Conservation (phyloP, 2,888 invertebrate species). For the Notocelia uddmanniana region DNA sequence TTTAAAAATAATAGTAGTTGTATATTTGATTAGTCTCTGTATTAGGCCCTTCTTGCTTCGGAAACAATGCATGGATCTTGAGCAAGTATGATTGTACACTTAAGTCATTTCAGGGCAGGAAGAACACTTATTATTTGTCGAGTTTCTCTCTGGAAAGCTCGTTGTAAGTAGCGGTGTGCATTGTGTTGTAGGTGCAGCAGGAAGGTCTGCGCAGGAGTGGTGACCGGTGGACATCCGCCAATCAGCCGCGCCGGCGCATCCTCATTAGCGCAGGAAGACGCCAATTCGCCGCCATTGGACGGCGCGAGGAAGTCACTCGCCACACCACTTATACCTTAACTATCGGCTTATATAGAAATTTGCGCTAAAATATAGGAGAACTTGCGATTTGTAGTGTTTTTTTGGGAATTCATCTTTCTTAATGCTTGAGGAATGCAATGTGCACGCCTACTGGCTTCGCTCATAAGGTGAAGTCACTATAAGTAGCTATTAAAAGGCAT, state of each 20-base stretch:
- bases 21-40: too few relatives aligned
- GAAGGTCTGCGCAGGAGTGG: constrained; percentile 52
- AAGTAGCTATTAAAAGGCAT: too few relatives aligned
- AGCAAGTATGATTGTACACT: too few relatives aligned
- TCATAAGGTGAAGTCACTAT: background rate
- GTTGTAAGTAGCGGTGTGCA: background rate
- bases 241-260: constrained; percentile 70
- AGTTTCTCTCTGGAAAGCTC: background rate
- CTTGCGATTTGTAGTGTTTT: too few relatives aligned
- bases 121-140: background rate
- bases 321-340: constrained; percentile 2
- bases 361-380: background rate
- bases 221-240: constrained; percentile 64
- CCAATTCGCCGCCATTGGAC: constrained; percentile 59
- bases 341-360: background rate
- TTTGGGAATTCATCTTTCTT: background rate
- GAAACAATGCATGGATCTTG: too few relatives aligned
- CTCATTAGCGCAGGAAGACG: constrained; percentile 78
- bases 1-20: too few relatives aligned
- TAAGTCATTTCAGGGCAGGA: background rate
- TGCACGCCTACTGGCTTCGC: background rate
- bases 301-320: constrained; percentile 24
- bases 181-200: background rate
- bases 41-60: too few relatives aligned
- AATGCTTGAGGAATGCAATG: background rate